Evolutionary conservation across 1,140 invertebrate genomes (phyloP).

Genomic region (Drosophila pandora): DNA sequence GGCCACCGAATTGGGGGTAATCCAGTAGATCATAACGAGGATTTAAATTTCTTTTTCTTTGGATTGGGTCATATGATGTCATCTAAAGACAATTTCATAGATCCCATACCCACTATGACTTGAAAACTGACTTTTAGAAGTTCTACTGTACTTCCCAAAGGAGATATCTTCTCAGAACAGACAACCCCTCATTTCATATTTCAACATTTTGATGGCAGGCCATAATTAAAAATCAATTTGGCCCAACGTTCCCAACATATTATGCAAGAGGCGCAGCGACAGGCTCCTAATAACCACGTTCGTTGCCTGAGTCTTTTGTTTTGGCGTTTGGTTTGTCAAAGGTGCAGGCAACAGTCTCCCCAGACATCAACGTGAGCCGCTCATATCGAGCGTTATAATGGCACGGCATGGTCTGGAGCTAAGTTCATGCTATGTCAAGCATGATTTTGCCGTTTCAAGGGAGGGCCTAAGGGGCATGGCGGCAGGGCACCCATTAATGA

Average conservation of each 20-base stretch:
- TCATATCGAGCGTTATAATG: conserved; percentile 69
- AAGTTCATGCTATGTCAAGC: conserved; percentile 79
- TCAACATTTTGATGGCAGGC: conserved; percentile 43
- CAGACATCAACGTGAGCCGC: conserved; percentile 71
- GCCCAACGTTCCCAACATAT: conserved; percentile 53
- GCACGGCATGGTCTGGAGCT: conserved; percentile 46
- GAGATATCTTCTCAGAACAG: conserved; percentile 54
- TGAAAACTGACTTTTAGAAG: background rate
- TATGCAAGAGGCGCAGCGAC: conserved; percentile 61
- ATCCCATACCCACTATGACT: background rate
- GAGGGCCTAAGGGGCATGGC: conserved; percentile 40
- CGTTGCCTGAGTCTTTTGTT: conserved; percentile 77
- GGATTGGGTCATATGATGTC: conserved; percentile 17
- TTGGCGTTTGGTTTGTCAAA: conserved; percentile 63
- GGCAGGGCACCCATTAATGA: conserved; percentile 65
- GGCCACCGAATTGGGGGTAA: conserved; percentile 43
- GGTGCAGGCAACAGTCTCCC: conserved; percentile 37
- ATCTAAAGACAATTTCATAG: background rate
- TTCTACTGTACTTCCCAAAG: conserved; percentile 2
- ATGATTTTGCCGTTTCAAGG: conserved; percentile 66
- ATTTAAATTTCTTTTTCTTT: conserved; percentile 29
- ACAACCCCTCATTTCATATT: conserved; percentile 40
- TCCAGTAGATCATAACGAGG: conserved; percentile 38
- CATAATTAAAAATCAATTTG: conserved; percentile 82
- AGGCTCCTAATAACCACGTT: conserved; percentile 67